Conservation (phyloP, 30 jellyfish, hydroid and myxozoan genomes). For the Aurelia aurita region DNA sequence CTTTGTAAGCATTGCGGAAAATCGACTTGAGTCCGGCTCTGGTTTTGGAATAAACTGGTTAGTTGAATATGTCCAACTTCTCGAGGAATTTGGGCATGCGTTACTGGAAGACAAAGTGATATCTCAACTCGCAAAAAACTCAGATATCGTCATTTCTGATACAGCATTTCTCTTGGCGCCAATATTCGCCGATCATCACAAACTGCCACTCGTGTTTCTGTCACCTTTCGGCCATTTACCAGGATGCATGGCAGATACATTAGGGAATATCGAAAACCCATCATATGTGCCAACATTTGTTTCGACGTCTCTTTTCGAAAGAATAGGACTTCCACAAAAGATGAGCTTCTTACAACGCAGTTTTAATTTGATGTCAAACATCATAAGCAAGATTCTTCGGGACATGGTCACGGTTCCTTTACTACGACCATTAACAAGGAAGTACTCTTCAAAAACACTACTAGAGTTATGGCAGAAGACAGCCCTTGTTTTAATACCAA, state of each 20-base stretch:
- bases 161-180: constrained; percentile 56
- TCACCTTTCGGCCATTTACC: constrained; percentile 77
- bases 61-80: constrained; percentile 29
- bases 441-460: constrained; percentile 39
- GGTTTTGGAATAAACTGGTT: constrained; percentile 76
- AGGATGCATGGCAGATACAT: constrained; percentile 64
- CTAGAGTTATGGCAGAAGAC: constrained; percentile 60
- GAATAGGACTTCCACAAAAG: constrained; percentile 60
- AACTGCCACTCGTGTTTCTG: constrained; percentile 54
- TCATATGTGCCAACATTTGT: constrained; percentile 61
- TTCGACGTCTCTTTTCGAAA: constrained; percentile 50
- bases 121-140: constrained; percentile 10
- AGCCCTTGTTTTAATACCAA: constrained; percentile 62
- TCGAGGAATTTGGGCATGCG: constrained; percentile 38
- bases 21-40: constrained; percentile 40
- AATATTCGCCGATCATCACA: constrained; percentile 59
- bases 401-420: constrained; percentile 42
- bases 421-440: constrained; percentile 39
- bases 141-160: constrained; percentile 70
- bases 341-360: constrained; percentile 73
- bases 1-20: constrained; percentile 57
- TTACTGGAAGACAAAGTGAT: constrained; percentile 43
- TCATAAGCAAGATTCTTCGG: constrained; percentile 38
- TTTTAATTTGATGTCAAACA: constrained; percentile 39
- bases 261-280: constrained; percentile 65